Evolutionary conservation across 2,113 vertebrate genomes (phyloP).

Genomic region (Ictalurus furcatus): DNA sequence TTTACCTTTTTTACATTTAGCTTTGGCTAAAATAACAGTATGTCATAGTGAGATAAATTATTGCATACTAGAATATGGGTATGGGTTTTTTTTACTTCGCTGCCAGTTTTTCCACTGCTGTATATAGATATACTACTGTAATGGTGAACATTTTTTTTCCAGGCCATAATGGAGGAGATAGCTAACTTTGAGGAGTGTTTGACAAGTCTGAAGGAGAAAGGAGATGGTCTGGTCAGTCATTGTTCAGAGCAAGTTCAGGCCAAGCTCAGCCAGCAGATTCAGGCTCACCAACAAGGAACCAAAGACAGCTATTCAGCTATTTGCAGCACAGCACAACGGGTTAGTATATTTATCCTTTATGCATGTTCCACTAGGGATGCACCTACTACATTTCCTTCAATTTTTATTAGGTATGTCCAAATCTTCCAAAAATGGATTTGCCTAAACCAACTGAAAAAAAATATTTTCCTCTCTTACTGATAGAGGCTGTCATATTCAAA

Average conservation of each 20-base stretch:
- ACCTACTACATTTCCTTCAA: background rate
- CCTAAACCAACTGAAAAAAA: background rate
- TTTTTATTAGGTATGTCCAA: background rate
- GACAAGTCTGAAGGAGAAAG: conserved; percentile 80
- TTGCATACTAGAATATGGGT: background rate
- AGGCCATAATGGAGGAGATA: conserved; percentile 99
- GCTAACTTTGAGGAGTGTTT: conserved; percentile 91
- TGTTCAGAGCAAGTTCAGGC: conserved; percentile 87
- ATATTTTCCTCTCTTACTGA: background rate
- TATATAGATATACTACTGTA: background rate
- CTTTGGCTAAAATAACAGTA: background rate
- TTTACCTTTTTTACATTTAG: background rate
- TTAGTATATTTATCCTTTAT: conserved; percentile 65
- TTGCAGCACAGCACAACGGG: conserved; percentile 93
- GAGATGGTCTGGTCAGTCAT: conserved; percentile 79
- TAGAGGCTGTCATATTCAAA: background rate
- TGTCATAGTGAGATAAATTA: background rate
- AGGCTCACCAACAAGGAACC: conserved; percentile 88
- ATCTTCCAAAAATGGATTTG: background rate
- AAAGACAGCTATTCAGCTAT: conserved; percentile 95
- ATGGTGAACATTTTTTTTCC: conserved; percentile 5
- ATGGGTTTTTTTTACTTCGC: background rate
- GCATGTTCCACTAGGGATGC: background rate
- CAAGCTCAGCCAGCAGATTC: conserved; percentile 85
- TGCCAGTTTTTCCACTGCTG: background rate